A percentile compares a stretch with the other conserved stretches of the same genome.
phyloP scores from a whole-genome alignment of 2,888 invertebrate genomes.

The Drosophila acutilabella region DNA sequence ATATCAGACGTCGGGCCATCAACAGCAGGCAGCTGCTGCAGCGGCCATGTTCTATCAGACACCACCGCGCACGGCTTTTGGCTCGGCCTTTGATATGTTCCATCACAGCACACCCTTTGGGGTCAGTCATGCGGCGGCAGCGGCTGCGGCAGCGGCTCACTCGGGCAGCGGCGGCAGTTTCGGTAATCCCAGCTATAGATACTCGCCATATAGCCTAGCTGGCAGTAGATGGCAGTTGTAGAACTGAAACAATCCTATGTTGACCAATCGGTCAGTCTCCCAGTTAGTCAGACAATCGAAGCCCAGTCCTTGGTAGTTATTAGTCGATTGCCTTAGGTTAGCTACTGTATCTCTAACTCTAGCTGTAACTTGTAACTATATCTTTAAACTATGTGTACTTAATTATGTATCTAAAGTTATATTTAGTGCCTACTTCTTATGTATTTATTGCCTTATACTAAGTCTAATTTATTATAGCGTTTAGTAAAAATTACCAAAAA shows the following conservation, averaged over 20 bases:
- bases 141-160: slow-evolving; percentile 78
- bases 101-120: slow-evolving; percentile 85
- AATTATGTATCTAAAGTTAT: slow-evolving; percentile 49
- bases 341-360: slow-evolving; percentile 15
- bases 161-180: slow-evolving; percentile 81
- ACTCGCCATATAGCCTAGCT: slow-evolving; percentile 84
- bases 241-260: slow-evolving; percentile 8
- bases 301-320: slow-evolving; percentile 22
- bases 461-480: slow-evolving; percentile 65
- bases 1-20: slow-evolving; percentile 76
- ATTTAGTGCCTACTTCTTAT: slow-evolving; percentile 72
- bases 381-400: slow-evolving; percentile 38
- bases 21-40: slow-evolving; percentile 82
- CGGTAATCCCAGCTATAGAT: slow-evolving; percentile 85
- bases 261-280: background rate
- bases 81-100: slow-evolving; percentile 85
- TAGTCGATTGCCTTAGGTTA: slow-evolving; percentile 34
- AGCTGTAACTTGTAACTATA: slow-evolving; percentile 45
- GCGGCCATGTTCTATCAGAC: slow-evolving; percentile 85
- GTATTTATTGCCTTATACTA: slow-evolving; percentile 75
- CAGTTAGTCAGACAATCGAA: slow-evolving; percentile 15
- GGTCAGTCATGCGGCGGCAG: slow-evolving; percentile 81
- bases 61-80: slow-evolving; percentile 83
- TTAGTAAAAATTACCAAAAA: slow-evolving; percentile 62
- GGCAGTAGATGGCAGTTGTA: slow-evolving; percentile 85